These are phyloP conservation scores for Scartelaos histophorus DNA, from an alignment of 2,113 vertebrate genomes.

Conservation along the genomic window DNA sequence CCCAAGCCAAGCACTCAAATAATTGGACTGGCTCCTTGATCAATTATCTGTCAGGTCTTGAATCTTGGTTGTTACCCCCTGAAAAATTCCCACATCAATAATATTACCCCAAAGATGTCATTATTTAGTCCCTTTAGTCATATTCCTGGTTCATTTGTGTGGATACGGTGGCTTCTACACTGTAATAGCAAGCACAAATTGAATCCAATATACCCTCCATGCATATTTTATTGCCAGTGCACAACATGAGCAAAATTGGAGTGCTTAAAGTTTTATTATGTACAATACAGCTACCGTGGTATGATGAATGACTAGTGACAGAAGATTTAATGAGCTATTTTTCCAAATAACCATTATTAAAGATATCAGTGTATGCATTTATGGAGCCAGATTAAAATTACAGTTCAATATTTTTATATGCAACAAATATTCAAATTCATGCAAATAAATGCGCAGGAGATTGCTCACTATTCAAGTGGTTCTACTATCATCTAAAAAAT, in stretches of 20 bases:
- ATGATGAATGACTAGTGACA: conserved; percentile 58
- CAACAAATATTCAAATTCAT: conserved; percentile 16
- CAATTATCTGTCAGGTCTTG: conserved; percentile 19
- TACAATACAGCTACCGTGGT: conserved; percentile 13
- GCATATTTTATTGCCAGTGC: conserved; percentile 50
- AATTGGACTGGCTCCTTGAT: conserved; percentile 35
- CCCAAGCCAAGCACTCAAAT: conserved; percentile 29
- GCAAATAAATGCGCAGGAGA: conserved; percentile 20
- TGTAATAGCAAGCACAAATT: conserved; percentile 32
- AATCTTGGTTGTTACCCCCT: background rate
- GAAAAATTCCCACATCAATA: background rate
- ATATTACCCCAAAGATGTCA: conserved; percentile 13
- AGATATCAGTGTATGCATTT: conserved; percentile 18
- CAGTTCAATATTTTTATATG: background rate
- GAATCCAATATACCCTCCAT: conserved; percentile 39
- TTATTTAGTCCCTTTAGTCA: conserved; percentile 2
- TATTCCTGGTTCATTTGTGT: background rate
- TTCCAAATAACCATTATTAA: conserved; percentile 27
- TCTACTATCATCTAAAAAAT: conserved; percentile 13
- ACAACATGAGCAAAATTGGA: conserved; percentile 13
- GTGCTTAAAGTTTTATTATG: conserved; percentile 41
- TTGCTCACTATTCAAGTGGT: background rate
- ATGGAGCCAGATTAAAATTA: conserved; percentile 8
- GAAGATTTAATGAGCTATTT: conserved; percentile 49
- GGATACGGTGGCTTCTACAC: background rate